phyloP scores from a whole-genome alignment of 1,140 invertebrate species.

The Brachionus manjavacas region DNA sequence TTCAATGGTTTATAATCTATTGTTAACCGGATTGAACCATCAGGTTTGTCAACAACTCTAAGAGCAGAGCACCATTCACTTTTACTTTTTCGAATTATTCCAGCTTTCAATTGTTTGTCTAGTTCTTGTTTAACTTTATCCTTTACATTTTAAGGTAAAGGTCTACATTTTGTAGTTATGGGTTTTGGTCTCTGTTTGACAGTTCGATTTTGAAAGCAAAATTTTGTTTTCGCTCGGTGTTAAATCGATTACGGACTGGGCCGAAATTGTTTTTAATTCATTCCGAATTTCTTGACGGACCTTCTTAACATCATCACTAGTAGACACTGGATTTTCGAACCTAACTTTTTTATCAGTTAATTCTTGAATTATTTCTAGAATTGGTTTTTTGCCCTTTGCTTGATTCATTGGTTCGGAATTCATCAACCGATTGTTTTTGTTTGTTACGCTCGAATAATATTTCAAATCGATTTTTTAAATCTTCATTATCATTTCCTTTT shows the following conservation, averaged over 20 bases:
- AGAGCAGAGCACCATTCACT: background rate
- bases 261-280: slow-evolving; percentile 15
- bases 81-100: background rate
- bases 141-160: background rate
- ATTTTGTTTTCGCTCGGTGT: slow-evolving; percentile 1
- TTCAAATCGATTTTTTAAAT: slow-evolving; percentile 15
- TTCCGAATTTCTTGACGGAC: background rate
- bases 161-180: background rate
- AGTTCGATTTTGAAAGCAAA: slow-evolving; percentile 21
- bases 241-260: background rate
- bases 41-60: background rate
- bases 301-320: background rate
- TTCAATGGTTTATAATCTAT: slow-evolving; percentile 7
- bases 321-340: background rate
- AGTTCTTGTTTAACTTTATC: background rate
- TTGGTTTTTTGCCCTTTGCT: background rate
- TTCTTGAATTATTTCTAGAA: background rate
- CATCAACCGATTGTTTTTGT: background rate
- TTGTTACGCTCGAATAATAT: background rate
- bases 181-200: background rate
- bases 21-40: background rate
- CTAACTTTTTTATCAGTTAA: background rate
- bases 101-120: slow-evolving; percentile 1
- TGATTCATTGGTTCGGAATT: background rate
- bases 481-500: background rate